Evolutionary conservation across 2,797 vertebrate species (phyloP), one percentile per base, ranked within the genome.

Genomic region (Leptodactylus fallax): DNA sequence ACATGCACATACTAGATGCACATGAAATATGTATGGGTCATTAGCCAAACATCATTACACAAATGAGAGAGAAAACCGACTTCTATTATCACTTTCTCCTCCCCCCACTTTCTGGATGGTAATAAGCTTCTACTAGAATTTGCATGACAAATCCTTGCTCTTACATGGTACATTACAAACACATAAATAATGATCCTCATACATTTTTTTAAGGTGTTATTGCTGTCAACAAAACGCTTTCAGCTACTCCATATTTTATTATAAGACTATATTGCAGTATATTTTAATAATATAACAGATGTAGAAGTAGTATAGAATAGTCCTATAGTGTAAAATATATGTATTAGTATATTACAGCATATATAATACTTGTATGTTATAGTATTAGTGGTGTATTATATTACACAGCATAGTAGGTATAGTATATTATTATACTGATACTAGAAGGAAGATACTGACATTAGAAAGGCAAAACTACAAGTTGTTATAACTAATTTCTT

Each of bases 21-120:
- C 12, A n/a, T 23, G 90, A 92, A 85, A 69, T 91, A 92, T 72
- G 67, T 92, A 85, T 63, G 87, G 58, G 89, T 90, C 89, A 90
- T 91, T 92, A 92, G 87, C 47, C 49, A 1, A 82, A 91, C 88
- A 56, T 87, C 58, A 87, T 87, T 88, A 91, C 82, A 49, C 10
- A 51, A 85, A 77, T 56, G 51, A 81, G 83, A 85, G 55, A 90
- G 79, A 88, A 89, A 90, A 80, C 88, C 87, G 74, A 82, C 63
- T 85, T 90, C 90, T 81, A 21, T 69, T 74, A 87, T 92, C 90
- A 53, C 58, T 69, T 21, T 27, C 51, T 1, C 71, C 77, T 47
- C 71, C 51, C 67, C 89, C 86, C 36, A 79, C 51, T 77, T 79
- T 90, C 90, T 51, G 61, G 45, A 55, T 61, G 10, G 85, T 74